Base-by-base conservation (phyloP, 2,888 invertebrate genomes). In the Andrena chrysosceles region DNA sequence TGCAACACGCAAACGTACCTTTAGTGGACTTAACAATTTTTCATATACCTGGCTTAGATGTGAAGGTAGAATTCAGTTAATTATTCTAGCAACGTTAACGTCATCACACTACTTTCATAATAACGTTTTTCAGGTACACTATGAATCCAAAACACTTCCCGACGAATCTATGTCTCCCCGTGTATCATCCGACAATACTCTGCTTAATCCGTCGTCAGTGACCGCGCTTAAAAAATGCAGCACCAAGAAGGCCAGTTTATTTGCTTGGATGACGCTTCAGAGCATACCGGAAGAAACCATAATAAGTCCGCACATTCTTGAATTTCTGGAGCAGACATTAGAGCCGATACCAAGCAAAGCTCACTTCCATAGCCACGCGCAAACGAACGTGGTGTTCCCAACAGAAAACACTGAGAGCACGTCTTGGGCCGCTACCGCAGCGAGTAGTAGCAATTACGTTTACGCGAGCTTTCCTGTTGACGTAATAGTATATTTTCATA, bases 251-350 rank as follows among this genome's bases (percentile, higher is more conserved):
- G 99, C 97, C 77, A 97, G 97, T 84, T 94, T 99, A 86, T 97
- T 98, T 95, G 97, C 98, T 0, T 99, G 99, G 98, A 97, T 99
- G 95, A 99, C 99, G 2, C 94, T 99, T 85, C 99, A 99, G 94
- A 98, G 98, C 91, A 98, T 99, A 89, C 99, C 99, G 0, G 99
- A 98, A 93, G 99, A 99, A 94, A 99, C 99, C 33, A 97, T 99
- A 88, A 98, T 99, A 92, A 99, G 98, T 88, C 99, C 99, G 0
- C 98, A 99, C 91, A 98, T 99, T 89, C 95, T 99, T 72, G 99
- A 99, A 94, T 99, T 99, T 94, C 94, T 99, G 86, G 99, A 99
- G 93, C 99, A 99, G 94, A 99, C 99, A 0, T 94, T 99, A 52
- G 99, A 99, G 91, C 99, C 99, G 0, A 98, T 99, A 91, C 99